These are phyloP conservation scores for Eristalis tenax DNA, from an alignment of 2,888 invertebrate species.

Conservation along the genomic window DNA sequence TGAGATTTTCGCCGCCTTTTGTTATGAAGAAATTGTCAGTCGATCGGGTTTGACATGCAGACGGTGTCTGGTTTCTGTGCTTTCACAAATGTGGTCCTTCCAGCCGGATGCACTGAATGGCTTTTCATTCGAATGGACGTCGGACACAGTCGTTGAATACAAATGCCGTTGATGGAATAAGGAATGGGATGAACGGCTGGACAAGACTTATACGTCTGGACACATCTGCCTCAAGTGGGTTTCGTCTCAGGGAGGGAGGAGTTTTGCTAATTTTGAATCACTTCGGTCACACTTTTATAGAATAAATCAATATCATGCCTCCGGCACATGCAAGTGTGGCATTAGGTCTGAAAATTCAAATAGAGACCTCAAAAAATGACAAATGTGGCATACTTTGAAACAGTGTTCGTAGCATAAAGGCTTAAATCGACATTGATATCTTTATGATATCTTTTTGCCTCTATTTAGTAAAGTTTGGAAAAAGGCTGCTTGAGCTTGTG, in stretches of 20 bases:
- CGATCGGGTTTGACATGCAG: not conserved
- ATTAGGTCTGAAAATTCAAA: not conserved
- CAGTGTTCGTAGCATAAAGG: not conserved
- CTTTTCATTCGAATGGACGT: not conserved
- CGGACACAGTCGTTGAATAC: no score
- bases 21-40: not conserved
- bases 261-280: not conserved
- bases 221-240: no score
- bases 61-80: not conserved
- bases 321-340: not conserved
- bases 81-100: constrained; percentile 12
- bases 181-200: no score
- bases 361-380: not conserved
- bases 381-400: not conserved
- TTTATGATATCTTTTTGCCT: not conserved
- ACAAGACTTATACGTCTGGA: no score
- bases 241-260: no score
- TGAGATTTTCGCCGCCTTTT: not conserved
- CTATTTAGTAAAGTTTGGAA: not conserved
- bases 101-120: not conserved
- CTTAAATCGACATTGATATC: not conserved
- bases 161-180: no score
- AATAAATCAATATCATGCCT: not conserved
- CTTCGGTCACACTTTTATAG: not conserved
- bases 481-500: not conserved